These are phyloP conservation scores for Chaetodon auriga DNA, from an alignment of 2,113 vertebrate genomes.

Conservation along the genomic window DNA sequence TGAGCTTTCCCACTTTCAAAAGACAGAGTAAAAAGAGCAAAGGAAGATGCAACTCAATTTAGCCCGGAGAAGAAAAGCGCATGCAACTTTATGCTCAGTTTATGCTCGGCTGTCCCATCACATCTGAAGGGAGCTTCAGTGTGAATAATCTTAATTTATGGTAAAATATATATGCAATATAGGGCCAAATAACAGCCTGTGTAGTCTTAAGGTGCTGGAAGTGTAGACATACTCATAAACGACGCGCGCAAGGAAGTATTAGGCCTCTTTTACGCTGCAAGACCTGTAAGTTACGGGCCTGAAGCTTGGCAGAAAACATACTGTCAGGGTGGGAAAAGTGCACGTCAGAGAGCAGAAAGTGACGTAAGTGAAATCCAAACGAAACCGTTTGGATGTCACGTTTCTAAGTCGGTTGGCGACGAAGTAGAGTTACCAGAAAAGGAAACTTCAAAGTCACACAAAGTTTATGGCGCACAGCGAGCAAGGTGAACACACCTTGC, in stretches of 20 bases:
- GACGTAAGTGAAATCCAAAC: neutral
- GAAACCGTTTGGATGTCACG: neutral
- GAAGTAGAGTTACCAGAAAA: neutral
- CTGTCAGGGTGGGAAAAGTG: constrained; percentile 1
- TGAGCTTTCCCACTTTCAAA: neutral
- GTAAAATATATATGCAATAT: neutral
- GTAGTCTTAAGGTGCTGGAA: neutral
- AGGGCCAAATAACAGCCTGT: neutral
- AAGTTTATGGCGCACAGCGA: neutral
- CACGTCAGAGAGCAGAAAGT: constrained; percentile 26
- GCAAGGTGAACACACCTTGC: neutral
- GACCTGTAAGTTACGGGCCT: neutral
- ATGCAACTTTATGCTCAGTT: constrained; percentile 19
- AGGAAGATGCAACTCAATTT: neutral
- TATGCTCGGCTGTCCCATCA: constrained; percentile 16
- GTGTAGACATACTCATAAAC: neutral
- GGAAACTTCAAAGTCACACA: neutral
- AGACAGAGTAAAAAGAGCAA: constrained; percentile 51
- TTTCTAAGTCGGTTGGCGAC: neutral
- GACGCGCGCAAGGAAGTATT: neutral
- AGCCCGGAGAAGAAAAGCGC: constrained; percentile 34
- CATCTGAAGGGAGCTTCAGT: neutral
- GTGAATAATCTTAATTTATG: neutral
- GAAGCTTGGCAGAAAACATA: constrained; percentile 3
- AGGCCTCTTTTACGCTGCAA: neutral